Conservation (phyloP, 2,888 invertebrate species). For the Drosophila phalerata region DNA sequence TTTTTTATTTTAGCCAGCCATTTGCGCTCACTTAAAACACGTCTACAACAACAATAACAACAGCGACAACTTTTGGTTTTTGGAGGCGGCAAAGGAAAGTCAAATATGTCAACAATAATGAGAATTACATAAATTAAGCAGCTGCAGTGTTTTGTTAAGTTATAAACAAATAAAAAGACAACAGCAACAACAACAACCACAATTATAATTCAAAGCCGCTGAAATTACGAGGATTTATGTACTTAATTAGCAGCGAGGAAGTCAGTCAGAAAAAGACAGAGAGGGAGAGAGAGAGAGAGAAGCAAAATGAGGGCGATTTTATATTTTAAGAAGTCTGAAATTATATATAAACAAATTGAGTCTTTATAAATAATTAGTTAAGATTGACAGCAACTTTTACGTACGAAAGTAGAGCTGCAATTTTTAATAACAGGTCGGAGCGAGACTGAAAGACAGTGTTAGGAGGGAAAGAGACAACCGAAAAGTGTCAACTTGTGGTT, state of each 20-base stretch:
- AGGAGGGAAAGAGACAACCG: not conserved
- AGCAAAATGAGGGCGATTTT: slow-evolving; percentile 25
- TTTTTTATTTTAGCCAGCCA: slow-evolving; percentile 50
- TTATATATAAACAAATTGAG: slow-evolving; percentile 37
- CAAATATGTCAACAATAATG: slow-evolving; percentile 64
- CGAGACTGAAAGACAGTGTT: not conserved
- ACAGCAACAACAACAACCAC: slow-evolving; percentile 23
- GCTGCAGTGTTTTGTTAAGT: slow-evolving; percentile 64
- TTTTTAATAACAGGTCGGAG: not conserved
- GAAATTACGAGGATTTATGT: slow-evolving; percentile 60
- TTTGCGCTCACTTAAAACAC: slow-evolving; percentile 62
- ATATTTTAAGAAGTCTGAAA: slow-evolving; percentile 2
- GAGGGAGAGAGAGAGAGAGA: not conserved
- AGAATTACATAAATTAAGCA: slow-evolving; percentile 83
- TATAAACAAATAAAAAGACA: slow-evolving; percentile 34
- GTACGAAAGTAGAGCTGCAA: slow-evolving; percentile 1
- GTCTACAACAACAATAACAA: slow-evolving; percentile 22
- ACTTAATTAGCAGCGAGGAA: slow-evolving; percentile 56
- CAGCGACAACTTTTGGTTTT: slow-evolving; percentile 37
- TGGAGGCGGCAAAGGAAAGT: slow-evolving; percentile 70
- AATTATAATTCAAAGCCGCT: slow-evolving; percentile 47
- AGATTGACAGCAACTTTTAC: slow-evolving; percentile 9
- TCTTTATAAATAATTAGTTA: slow-evolving; percentile 18
- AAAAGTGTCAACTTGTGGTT: slow-evolving; percentile 5
- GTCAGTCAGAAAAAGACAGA: slow-evolving; percentile 1